These are phyloP conservation scores for Sebastolobus altivelis DNA, from an alignment of 2,797 vertebrate species.

Conservation along the genomic window DNA sequence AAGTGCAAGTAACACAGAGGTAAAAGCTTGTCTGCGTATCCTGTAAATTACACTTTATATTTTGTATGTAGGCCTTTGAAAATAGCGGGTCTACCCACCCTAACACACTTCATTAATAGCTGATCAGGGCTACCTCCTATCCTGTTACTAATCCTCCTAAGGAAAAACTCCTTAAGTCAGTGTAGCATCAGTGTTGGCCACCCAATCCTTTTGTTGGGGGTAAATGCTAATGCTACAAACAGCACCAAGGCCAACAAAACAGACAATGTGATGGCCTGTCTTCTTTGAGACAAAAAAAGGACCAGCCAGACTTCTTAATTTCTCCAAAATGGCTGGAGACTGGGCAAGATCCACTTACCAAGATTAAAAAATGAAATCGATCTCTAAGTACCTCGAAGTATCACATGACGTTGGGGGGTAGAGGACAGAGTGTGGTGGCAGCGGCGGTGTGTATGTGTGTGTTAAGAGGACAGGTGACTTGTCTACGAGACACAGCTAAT, in stretches of 20 bases:
- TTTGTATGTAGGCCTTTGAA: slow-evolving; percentile 67
- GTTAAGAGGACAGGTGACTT: slow-evolving; percentile 43
- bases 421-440: slow-evolving; percentile 44
- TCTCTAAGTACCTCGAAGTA: slow-evolving; percentile 83
- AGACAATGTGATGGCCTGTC: slow-evolving; percentile 37
- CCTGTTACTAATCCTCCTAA: slow-evolving; percentile 81
- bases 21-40: slow-evolving; percentile 49
- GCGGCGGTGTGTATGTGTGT: slow-evolving; percentile 42
- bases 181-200: slow-evolving; percentile 64
- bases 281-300: slow-evolving; percentile 41
- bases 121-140: slow-evolving; percentile 72
- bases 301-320: slow-evolving; percentile 65
- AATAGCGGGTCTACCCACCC: slow-evolving; percentile 62
- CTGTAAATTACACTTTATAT: slow-evolving; percentile 65
- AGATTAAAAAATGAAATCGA: slow-evolving; percentile 88
- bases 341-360: slow-evolving; percentile 81
- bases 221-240: slow-evolving; percentile 67
- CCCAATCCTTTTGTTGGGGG: slow-evolving; percentile 63
- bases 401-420: slow-evolving; percentile 75
- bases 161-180: slow-evolving; percentile 73
- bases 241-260: slow-evolving; percentile 36
- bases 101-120: slow-evolving; percentile 82
- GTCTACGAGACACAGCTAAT: slow-evolving; percentile 57
- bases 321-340: slow-evolving; percentile 73
- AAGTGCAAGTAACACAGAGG: slow-evolving; percentile 70